Conservation (phyloP, 2,797 vertebrate species). For the Menidia menidia region DNA sequence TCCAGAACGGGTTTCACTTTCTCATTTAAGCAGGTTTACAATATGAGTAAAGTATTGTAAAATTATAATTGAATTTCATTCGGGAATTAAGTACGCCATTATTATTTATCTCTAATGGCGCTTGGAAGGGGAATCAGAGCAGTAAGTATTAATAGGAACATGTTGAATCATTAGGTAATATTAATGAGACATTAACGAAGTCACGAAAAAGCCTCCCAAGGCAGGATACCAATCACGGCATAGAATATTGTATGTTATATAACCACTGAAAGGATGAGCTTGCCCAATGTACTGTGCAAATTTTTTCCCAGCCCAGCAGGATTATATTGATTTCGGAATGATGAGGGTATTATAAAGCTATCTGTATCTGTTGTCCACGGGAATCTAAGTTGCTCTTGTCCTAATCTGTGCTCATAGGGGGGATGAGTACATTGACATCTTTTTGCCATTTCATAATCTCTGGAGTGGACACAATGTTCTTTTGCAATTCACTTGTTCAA, state of each 20-base stretch:
- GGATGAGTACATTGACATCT: slow-evolving; percentile 1
- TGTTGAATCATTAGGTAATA: slow-evolving; percentile 26
- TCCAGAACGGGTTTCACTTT: slow-evolving; percentile 23
- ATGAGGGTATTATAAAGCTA: slow-evolving; percentile 17
- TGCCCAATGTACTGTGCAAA: slow-evolving; percentile 30
- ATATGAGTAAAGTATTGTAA: slow-evolving; percentile 23
- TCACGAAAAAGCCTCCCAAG: slow-evolving; percentile 3
- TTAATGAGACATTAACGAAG: slow-evolving; percentile 20
- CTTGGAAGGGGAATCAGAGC: neutral
- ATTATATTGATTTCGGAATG: slow-evolving; percentile 31
- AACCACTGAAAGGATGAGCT: slow-evolving; percentile 41
- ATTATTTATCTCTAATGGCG: slow-evolving; percentile 11
- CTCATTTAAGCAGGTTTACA: slow-evolving; percentile 22
- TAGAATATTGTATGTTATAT: slow-evolving; percentile 39
- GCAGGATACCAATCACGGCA: slow-evolving; percentile 18
- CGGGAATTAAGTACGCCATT: slow-evolving; percentile 7
- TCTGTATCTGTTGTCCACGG: slow-evolving; percentile 19
- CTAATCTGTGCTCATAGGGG: slow-evolving; percentile 19
- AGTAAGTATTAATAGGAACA: slow-evolving; percentile 6
- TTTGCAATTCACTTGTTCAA: neutral
- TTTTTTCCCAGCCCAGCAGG: slow-evolving; percentile 22
- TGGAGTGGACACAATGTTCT: slow-evolving; percentile 14
- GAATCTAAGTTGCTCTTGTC: slow-evolving; percentile 25
- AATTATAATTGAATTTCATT: slow-evolving; percentile 26
- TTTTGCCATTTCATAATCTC: slow-evolving; percentile 7